These are phyloP conservation scores for Melinaea menophilus DNA, from an alignment of 2,888 invertebrate species.

Conservation along the genomic window DNA sequence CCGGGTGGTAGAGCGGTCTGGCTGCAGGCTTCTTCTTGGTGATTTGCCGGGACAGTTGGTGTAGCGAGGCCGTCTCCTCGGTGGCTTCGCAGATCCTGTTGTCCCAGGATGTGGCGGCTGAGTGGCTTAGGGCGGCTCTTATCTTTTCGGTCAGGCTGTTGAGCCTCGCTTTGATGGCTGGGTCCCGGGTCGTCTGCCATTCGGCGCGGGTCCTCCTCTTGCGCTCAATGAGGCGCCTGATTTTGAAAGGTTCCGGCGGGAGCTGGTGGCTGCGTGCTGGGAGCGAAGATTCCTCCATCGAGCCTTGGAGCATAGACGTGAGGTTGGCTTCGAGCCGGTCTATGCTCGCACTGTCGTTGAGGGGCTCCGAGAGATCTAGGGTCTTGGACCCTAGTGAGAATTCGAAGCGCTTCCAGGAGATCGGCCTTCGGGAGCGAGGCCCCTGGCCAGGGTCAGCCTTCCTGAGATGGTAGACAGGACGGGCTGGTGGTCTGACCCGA, in stretches of 20 bases:
- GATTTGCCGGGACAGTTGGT: constrained; percentile 1
- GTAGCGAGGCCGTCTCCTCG: neutral
- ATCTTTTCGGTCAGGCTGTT: neutral
- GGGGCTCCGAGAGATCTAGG: neutral
- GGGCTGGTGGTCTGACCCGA: constrained; percentile 18
- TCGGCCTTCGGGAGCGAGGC: neutral
- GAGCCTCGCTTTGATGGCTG: neutral
- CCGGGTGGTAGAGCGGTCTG: neutral
- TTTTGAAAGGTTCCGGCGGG: neutral
- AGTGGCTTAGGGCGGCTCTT: neutral
- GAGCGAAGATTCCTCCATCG: neutral
- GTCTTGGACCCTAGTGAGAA: neutral
- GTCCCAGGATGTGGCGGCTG: too few relatives aligned
- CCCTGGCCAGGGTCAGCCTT: neutral
- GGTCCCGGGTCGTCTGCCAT: neutral
- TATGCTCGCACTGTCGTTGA: neutral
- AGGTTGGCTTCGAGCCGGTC: neutral
- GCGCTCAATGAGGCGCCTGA: neutral
- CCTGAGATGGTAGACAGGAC: constrained; percentile 7
- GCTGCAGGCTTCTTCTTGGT: neutral
- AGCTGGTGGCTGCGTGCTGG: neutral
- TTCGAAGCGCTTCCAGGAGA: neutral
- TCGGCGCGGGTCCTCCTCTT: neutral
- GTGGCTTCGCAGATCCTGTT: neutral
- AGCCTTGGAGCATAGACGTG: neutral